Evolutionary conservation across 2,797 vertebrate species (phyloP), one percentile per base, ranked within the genome.

Genomic region (Prionace glauca): DNA sequence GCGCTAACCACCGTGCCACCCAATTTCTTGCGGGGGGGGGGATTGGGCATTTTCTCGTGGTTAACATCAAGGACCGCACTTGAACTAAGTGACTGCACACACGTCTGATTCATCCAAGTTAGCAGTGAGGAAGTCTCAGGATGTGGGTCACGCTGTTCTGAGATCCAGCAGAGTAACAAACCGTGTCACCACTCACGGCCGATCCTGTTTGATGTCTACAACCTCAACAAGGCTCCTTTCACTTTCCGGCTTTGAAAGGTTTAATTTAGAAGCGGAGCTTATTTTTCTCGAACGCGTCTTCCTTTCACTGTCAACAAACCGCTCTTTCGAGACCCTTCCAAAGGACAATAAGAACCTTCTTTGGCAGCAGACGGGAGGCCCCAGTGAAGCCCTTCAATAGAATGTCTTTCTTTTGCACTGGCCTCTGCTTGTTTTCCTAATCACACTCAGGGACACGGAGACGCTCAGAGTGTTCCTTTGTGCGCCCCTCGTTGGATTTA

Each of bases 401-500:
- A 77, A 95, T 95, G 71, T 95, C 72, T n/a, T 95, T 56, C 72
- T 56, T n/a, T 56, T 45, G 29, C 0, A 20, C 71, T 45, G 69
- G 71, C 29, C 16, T 77, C 93, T 5, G 93, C 90, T 92, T 92
- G 41, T 92, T 92, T 92, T 92, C 41, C 90, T 41, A 92, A 67
- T 62, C 90, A 92, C 90, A 69, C 90, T 92, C 90, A 41, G 45
- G 32, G 71, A 29, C 32, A 29, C 9, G 12, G 32, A 24, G 72
- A 50, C 32, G 45, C 93, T 95, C 88, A 91, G 67, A 77, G 50
- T 16, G 45, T 10, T 56, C 45, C 93, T 95, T 95, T 95, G 71
- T 95, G 29, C 0, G 41, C 45, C 0, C 0, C 29, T 18, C n/a
- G 0, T 16, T 95, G 45, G 11, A 41, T 95, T 77, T 56, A 18